Evolutionary conservation across 2,797 vertebrate species (phyloP), one percentile per base, ranked within the genome.

Genomic region (Pseudochromis fuscus): DNA sequence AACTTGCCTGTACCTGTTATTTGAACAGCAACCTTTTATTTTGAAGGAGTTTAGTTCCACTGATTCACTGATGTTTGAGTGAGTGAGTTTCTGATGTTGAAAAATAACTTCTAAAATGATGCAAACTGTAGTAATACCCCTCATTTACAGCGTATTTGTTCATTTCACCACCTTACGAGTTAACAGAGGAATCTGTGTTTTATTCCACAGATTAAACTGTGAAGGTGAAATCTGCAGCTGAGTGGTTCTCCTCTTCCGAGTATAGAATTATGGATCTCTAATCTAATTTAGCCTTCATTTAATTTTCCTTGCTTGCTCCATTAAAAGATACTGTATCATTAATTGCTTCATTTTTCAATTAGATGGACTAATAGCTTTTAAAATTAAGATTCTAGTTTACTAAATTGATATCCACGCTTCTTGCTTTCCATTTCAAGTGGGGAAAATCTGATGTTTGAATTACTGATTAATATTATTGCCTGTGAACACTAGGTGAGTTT

Each of bases 261-360:
- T 44, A 45, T 28, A 42, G 38, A 68, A 55, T 84, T 59, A 66
- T 60, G 33, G 57, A 79, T 74, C 64, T 65, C 42, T 45, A 74
- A 57, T 72, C 64, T 74, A 68, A 78, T 79, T 82, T 75, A 69
- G 67, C 64, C 37, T 19, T 15, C 56, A 63, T 53, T 78, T 80
- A 53, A 76, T 82, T 83, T 73, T 55, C 75, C 57, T 67, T 81
- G 53, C 67, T 63, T 51, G 69, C 57, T 50, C 63, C 55, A 67
- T 81, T 70, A 79, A 74, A 68, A 77, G 31, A 76, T 55, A 74
- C 8, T 35, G 35, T 18, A 44, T 72, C 63, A 77, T 81, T 77
- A 75, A 76, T 73, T 64, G 67, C 46, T 48, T 76, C 8, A 74
- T 84, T 81, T 77, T 79, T 81, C 68, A 82, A 78, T 81, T 82